Evolutionary conservation across 1,140 invertebrate genomes (phyloP).

Genomic region (Laodelphax striatellus): DNA sequence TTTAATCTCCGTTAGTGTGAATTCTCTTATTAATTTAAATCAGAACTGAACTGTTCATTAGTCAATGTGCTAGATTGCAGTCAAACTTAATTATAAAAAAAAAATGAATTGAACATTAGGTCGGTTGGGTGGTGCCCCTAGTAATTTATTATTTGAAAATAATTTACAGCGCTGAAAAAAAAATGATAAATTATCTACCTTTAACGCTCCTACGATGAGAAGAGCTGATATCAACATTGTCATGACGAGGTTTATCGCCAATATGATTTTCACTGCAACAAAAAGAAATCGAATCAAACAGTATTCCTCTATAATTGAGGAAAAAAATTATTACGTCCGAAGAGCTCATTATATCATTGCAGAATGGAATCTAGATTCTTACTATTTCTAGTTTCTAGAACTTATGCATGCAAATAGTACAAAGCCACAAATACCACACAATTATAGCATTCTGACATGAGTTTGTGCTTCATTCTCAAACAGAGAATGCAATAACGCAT

Average conservation of each 20-base stretch:
- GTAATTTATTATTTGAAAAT: too few relatives aligned
- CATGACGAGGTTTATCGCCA: slow-evolving; percentile 68
- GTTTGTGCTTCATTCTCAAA: background rate
- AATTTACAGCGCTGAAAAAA: too few relatives aligned
- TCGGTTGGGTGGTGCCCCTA: too few relatives aligned
- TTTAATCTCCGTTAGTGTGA: too few relatives aligned
- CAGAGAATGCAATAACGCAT: background rate
- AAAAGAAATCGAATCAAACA: background rate
- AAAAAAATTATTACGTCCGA: background rate
- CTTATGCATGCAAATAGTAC: too few relatives aligned
- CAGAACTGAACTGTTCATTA: too few relatives aligned
- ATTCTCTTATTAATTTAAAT: too few relatives aligned
- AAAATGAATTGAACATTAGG: too few relatives aligned
- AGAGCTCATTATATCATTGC: background rate
- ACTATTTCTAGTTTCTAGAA: background rate
- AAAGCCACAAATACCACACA: background rate
- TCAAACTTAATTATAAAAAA: too few relatives aligned
- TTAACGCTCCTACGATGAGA: slow-evolving; percentile 59
- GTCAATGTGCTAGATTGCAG: too few relatives aligned
- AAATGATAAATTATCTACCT: too few relatives aligned
- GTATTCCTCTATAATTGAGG: too few relatives aligned
- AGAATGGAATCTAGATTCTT: background rate
- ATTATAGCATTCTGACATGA: background rate
- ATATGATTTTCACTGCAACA: slow-evolving; percentile 53
- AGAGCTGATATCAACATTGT: slow-evolving; percentile 62